These are phyloP conservation scores for Dasypogon diadema DNA, from an alignment of 2,888 invertebrate species.

Conservation along the genomic window DNA sequence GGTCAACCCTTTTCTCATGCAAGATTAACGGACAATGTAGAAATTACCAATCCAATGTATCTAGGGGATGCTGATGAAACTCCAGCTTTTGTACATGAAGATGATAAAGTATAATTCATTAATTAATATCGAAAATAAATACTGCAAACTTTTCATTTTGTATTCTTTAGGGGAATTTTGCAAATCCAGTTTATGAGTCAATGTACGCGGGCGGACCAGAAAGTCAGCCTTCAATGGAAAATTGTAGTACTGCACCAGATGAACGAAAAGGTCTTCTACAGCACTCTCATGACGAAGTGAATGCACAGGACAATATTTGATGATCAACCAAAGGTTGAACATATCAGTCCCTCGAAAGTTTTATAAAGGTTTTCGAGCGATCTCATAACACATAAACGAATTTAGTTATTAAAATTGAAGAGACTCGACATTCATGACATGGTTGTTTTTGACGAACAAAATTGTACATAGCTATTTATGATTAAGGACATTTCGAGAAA, in stretches of 20 bases:
- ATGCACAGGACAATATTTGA: slow-evolving; percentile 68
- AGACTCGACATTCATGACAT: slow-evolving; percentile 11
- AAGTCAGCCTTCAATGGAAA: slow-evolving; percentile 62
- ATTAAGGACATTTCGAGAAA: slow-evolving; percentile 5
- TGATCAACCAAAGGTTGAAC: slow-evolving; percentile 61
- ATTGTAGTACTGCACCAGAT: slow-evolving; percentile 67
- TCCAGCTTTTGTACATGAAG: slow-evolving; percentile 71
- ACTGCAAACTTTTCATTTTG: slow-evolving; percentile 7
- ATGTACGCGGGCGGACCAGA: slow-evolving; percentile 73
- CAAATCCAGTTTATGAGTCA: slow-evolving; percentile 88
- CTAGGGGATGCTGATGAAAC: slow-evolving; percentile 79
- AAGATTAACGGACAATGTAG: slow-evolving; percentile 85
- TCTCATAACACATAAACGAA: slow-evolving; percentile 43
- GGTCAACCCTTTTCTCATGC: slow-evolving; percentile 81
- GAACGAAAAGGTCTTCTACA: slow-evolving; percentile 72
- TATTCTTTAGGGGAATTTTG: slow-evolving; percentile 77
- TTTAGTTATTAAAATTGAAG: slow-evolving; percentile 49
- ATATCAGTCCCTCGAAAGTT: slow-evolving; percentile 8
- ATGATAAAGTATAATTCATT: slow-evolving; percentile 76
- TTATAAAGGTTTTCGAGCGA: slow-evolving; percentile 7
- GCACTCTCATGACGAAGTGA: slow-evolving; percentile 70
- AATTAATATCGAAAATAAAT: no score
- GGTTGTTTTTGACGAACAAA: slow-evolving; percentile 12
- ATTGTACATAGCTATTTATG: slow-evolving; percentile 30
- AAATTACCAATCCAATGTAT: slow-evolving; percentile 89